Evolutionary conservation across 2,113 vertebrate species (phyloP), one percentile per base, ranked within the genome.

Genomic region (Limanda limanda): DNA sequence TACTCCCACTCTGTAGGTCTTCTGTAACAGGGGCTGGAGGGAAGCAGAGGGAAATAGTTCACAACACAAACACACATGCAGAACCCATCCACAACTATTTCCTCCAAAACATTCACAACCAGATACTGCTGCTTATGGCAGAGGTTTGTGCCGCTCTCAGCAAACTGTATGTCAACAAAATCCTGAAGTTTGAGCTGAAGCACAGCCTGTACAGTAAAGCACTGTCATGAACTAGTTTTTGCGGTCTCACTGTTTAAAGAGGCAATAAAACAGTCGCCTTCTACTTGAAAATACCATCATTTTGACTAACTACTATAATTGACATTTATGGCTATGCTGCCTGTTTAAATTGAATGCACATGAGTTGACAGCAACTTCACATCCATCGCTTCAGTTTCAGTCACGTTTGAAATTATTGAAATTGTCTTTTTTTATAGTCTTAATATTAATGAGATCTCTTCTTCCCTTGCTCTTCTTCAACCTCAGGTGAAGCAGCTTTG

Each of bases 401-500:
- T 24, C 13, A 57, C 63, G 27, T 74, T 74, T 68, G 9, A 59
- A 69, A 20, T 47, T 0, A 25, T 40, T 3, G 48, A 14, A 56
- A 68, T 47, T 14, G 3, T 18, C 14, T 42, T 57, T 14, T 59
- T 65, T 52, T 13, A 64, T 6, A 65, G 3, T 18, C 42, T 51
- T 65, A 27, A n/a, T 51, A 31, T 65, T 21, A 71, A 45, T 20
- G 51, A 31, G 31, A 10, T 31, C 2, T 60, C 35, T 42, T 27
- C 2, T 58, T 62, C 25, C 40, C 54, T 24, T 5, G 4, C 40
- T 60, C 6, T 47, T 7, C 40, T 7, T 27, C 31, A 37, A 66
- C 2, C 31, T 45, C 59, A 98, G 98, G 98, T 84, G 97, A 99
- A 92, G 97, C 97, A 75, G 96, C 97, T 78, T 94, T 99, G 88